Conservation (phyloP, 23 tunicate species). For the Styela plicata region DNA sequence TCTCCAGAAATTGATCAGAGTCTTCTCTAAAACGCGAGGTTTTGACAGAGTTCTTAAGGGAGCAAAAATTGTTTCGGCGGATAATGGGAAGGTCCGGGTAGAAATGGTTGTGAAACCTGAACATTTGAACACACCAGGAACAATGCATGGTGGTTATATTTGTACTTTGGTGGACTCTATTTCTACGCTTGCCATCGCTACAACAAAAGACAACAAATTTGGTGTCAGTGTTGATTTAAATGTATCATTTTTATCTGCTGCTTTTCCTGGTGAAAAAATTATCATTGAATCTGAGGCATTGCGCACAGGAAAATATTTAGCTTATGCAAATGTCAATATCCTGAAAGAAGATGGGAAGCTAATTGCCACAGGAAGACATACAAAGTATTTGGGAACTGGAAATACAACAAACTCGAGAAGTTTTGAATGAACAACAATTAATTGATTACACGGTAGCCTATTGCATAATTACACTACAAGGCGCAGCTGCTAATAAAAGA, state of each 20-base stretch:
- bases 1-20: not conserved
- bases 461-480: too few species aligned
- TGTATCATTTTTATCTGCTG: slow-evolving; percentile 61
- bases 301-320: slow-evolving; percentile 52
- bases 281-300: slow-evolving; percentile 64
- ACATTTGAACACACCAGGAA: slow-evolving; percentile 56
- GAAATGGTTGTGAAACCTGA: slow-evolving; percentile 63
- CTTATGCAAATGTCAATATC: slow-evolving; percentile 63
- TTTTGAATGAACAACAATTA: too few species aligned
- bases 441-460: too few species aligned
- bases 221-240: slow-evolving; percentile 77
- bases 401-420: not conserved
- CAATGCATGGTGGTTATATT: slow-evolving; percentile 80
- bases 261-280: slow-evolving; percentile 59
- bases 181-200: slow-evolving; percentile 53
- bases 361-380: slow-evolving; percentile 72
- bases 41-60: slow-evolving; percentile 48
- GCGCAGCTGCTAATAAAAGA: too few species aligned
- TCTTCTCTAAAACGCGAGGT: not conserved
- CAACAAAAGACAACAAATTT: slow-evolving; percentile 41
- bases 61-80: slow-evolving; percentile 46
- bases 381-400: slow-evolving; percentile 45
- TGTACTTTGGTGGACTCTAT: slow-evolving; percentile 68
- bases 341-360: slow-evolving; percentile 54
- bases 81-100: slow-evolving; percentile 55